Conservation (phyloP, 2,888 invertebrate genomes). For the Papilio elwesi region DNA sequence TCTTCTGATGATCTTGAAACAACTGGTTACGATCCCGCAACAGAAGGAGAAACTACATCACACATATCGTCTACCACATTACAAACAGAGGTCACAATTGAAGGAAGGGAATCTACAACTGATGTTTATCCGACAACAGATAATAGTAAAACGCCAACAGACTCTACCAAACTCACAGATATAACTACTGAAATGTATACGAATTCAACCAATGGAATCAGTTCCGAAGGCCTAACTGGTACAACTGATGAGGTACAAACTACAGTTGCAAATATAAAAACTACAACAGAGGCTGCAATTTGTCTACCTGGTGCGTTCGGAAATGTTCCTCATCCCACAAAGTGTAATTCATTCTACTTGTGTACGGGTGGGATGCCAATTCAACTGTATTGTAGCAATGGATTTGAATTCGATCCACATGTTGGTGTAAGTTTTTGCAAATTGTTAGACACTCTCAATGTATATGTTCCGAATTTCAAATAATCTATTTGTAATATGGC, state of each 20-base stretch:
- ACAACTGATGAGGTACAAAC: not conserved
- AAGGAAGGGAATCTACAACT: not conserved
- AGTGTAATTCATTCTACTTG: slow-evolving; percentile 56
- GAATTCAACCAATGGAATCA: not conserved
- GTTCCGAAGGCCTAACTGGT: not conserved
- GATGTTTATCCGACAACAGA: not conserved
- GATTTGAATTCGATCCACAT: slow-evolving; percentile 43
- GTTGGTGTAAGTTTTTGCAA: slow-evolving; percentile 41
- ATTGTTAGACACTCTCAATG: not conserved
- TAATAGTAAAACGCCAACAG: not conserved
- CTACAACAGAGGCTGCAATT: slow-evolving; percentile 39
- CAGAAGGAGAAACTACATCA: slow-evolving; percentile 4
- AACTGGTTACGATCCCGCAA: not conserved
- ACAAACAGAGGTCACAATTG: not conserved
- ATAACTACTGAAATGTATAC: not conserved
- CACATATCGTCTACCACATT: not conserved
- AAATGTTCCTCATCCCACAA: slow-evolving; percentile 55
- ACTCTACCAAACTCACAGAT: not conserved
- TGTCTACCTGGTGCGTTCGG: slow-evolving; percentile 55
- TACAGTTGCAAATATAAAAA: not conserved
- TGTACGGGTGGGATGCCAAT: slow-evolving; percentile 54
- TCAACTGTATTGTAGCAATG: slow-evolving; percentile 45
- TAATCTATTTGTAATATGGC: too few species aligned
- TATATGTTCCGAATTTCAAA: too few species aligned
- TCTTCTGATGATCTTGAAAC: not conserved